These are phyloP conservation scores for Mongoloraphidia duomilia DNA, from an alignment of 2,888 invertebrate species.

Conservation along the genomic window DNA sequence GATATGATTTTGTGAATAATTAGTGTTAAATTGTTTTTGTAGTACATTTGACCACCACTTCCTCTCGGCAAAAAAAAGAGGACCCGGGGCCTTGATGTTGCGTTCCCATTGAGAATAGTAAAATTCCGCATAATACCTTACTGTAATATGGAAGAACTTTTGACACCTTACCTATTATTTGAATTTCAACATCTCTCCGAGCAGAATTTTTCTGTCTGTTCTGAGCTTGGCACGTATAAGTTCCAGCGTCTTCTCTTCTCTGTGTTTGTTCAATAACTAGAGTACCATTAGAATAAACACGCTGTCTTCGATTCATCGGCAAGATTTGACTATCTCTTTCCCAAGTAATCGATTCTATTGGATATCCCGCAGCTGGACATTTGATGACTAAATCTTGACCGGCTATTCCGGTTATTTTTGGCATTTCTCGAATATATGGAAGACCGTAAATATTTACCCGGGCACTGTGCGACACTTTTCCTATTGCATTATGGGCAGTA, in stretches of 20 bases:
- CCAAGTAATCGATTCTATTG: constrained; percentile 79
- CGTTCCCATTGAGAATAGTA: not conserved
- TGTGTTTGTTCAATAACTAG: constrained; percentile 76
- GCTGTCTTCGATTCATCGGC: constrained; percentile 75
- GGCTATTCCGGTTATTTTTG: constrained; percentile 74
- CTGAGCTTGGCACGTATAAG: constrained; percentile 79
- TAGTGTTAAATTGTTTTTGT: no score
- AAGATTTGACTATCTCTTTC: constrained; percentile 78
- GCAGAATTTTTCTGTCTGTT: constrained; percentile 72
- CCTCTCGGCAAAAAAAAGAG: no score
- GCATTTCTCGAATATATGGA: constrained; percentile 77
- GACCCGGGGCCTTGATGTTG: not conserved
- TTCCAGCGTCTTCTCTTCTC: constrained; percentile 71
- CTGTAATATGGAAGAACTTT: constrained; percentile 6
- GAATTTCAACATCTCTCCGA: constrained; percentile 58
- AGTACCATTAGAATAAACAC: constrained; percentile 75
- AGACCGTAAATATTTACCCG: constrained; percentile 78
- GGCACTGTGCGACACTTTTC: constrained; percentile 66
- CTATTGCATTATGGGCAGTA: constrained; percentile 68
- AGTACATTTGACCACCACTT: no score
- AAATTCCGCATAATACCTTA: constrained; percentile 10
- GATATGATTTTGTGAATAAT: no score
- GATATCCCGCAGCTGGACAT: constrained; percentile 82
- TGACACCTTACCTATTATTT: constrained; percentile 46
- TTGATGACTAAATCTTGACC: constrained; percentile 72